Evolutionary conservation across 1,140 invertebrate species (phyloP).

Genomic region (Arion vulgaris): DNA sequence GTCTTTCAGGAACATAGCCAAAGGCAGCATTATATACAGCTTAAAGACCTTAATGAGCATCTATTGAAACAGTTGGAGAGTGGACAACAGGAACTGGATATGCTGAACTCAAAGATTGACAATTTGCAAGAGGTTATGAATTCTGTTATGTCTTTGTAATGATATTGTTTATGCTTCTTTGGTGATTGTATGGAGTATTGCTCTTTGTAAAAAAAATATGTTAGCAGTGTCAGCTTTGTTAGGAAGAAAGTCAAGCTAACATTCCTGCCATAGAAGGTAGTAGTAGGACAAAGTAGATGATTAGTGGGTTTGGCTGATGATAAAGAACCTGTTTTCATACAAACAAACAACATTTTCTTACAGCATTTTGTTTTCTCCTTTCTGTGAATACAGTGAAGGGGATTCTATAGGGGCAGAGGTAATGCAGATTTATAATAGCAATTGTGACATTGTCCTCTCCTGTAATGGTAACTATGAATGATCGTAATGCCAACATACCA

Average conservation of each 20-base stretch:
- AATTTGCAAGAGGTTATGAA: slow-evolving; percentile 77
- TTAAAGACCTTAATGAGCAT: slow-evolving; percentile 75
- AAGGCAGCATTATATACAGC: slow-evolving; percentile 75
- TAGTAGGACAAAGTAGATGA: too few species aligned
- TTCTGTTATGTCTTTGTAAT: not conserved
- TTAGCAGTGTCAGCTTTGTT: slow-evolving; percentile 3
- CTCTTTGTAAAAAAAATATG: not conserved
- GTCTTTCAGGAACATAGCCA: slow-evolving; percentile 70
- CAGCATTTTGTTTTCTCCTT: not conserved
- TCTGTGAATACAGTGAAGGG: too few species aligned
- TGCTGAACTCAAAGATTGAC: slow-evolving; percentile 78
- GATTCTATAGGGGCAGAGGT: too few species aligned
- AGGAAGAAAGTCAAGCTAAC: too few species aligned
- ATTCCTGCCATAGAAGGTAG: too few species aligned
- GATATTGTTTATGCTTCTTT: not conserved
- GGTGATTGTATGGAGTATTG: not conserved
- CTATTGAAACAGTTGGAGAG: slow-evolving; percentile 78
- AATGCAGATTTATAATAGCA: too few species aligned
- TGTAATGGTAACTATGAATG: too few species aligned
- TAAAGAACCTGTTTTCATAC: too few species aligned
- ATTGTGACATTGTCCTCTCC: too few species aligned
- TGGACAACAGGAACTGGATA: slow-evolving; percentile 78
- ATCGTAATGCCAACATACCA: too few species aligned
- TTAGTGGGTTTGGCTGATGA: too few species aligned
- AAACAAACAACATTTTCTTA: too few species aligned